Percentiles rank a stretch among this genome's conserved stretches.
phyloP scores from a whole-genome alignment of 2,888 invertebrate genomes.

The Poecilus cupreus region DNA sequence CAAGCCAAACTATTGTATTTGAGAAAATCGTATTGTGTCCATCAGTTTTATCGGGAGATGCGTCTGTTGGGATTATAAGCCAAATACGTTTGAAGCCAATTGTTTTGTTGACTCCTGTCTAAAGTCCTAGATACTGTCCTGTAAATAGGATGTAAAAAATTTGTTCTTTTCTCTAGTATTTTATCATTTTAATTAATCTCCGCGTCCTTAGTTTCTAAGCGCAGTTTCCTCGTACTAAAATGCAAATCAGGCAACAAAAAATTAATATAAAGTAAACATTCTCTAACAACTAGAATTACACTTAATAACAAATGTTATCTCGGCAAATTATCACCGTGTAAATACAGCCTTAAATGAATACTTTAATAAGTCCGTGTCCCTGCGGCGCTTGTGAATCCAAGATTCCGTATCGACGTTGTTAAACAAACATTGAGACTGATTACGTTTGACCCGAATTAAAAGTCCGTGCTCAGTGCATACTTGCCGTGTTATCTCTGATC shows the following conservation, averaged over 20 bases:
- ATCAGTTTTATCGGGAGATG: too few relatives aligned
- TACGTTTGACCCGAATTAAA: conserved; percentile 43
- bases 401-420: conserved; percentile 31
- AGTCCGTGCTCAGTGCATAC: background rate
- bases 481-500: background rate
- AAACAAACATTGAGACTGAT: conserved; percentile 43
- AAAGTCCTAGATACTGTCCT: too few relatives aligned
- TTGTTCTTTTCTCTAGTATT: too few relatives aligned
- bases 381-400: background rate
- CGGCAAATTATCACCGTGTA: conserved; percentile 42
- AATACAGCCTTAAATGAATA: conserved; percentile 38
- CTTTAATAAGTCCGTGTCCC: conserved; percentile 8
- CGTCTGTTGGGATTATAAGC: too few relatives aligned
- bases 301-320: conserved; percentile 49
- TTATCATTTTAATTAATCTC: too few relatives aligned
- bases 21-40: too few relatives aligned
- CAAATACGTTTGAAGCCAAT: too few relatives aligned
- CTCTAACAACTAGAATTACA: background rate
- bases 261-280: conserved; percentile 19
- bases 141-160: too few relatives aligned
- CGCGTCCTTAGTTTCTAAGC: too few relatives aligned
- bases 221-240: background rate
- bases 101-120: too few relatives aligned
- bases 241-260: conserved; percentile 1
- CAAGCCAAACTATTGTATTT: too few relatives aligned